Evolutionary conservation across 2,888 invertebrate species (phyloP).

Genomic region (Anthoptus insignis): DNA sequence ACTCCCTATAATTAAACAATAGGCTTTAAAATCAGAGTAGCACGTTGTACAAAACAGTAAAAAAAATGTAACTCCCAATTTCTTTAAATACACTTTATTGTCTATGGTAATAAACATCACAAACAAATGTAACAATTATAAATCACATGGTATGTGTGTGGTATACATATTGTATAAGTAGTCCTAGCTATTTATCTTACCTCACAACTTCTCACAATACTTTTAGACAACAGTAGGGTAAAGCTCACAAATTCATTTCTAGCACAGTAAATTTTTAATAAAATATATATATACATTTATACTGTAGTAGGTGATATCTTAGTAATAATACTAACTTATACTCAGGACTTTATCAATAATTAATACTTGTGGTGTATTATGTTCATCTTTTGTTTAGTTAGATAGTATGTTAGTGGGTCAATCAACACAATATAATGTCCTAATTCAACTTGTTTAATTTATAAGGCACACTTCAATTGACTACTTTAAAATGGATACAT

Average conservation of each 20-base stretch:
- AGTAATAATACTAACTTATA: conserved; percentile 24
- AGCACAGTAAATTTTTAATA: conserved; percentile 26
- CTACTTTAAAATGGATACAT: conserved; percentile 7
- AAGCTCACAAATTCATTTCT: conserved; percentile 13
- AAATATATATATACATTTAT: conserved; percentile 24
- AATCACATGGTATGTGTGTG: conserved; percentile 52
- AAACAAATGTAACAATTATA: conserved; percentile 51
- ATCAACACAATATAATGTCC: conserved; percentile 20
- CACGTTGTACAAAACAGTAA: neutral
- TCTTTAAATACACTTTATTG: conserved; percentile 49
- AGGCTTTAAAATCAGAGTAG: too few species aligned
- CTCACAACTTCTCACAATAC: conserved; percentile 5
- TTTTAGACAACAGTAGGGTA: conserved; percentile 19
- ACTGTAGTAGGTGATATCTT: conserved; percentile 5
- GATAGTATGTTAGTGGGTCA: conserved; percentile 35
- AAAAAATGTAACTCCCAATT: neutral
- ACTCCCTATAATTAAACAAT: too few species aligned
- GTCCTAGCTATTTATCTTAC: conserved; percentile 14
- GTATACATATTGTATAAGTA: conserved; percentile 47
- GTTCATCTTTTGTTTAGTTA: conserved; percentile 13
- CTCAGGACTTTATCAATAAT: conserved; percentile 18
- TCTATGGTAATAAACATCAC: conserved; percentile 52
- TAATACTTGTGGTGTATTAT: conserved; percentile 28
- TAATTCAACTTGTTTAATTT: conserved; percentile 20
- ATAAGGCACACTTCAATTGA: conserved; percentile 31